A percentile compares a stretch with the other conserved stretches of the same genome.
Conservation (phyloP, 1,140 invertebrate species). For the Drosophila jambulina region DNA sequence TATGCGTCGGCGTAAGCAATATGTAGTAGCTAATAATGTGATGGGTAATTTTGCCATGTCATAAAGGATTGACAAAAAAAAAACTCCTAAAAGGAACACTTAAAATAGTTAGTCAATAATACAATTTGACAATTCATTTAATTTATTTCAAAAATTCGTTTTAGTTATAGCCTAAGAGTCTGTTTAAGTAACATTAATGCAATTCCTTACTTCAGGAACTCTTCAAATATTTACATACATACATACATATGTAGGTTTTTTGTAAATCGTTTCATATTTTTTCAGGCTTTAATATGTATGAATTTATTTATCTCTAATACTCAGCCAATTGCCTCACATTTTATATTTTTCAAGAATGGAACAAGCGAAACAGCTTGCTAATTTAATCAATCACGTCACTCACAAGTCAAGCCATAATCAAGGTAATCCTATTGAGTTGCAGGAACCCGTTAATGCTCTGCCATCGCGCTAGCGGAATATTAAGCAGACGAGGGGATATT, state of each 20-base stretch:
- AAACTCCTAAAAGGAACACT: too few relatives aligned
- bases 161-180: too few relatives aligned
- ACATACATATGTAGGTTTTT: not conserved
- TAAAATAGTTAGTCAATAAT: too few relatives aligned
- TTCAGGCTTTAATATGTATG: not conserved
- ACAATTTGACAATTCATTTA: too few relatives aligned
- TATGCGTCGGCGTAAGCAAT: too few relatives aligned
- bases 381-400: constrained; percentile 51
- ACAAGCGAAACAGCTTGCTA: not conserved
- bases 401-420: constrained; percentile 24
- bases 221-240: too few relatives aligned
- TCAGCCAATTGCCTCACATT: not conserved
- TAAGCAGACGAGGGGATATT: constrained; percentile 14
- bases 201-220: too few relatives aligned
- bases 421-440: constrained; percentile 16
- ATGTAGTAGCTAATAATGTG: too few relatives aligned
- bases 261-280: not conserved
- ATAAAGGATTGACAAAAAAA: too few relatives aligned
- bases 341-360: not conserved
- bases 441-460: constrained; percentile 2
- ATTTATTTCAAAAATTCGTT: too few relatives aligned
- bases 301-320: not conserved
- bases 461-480: constrained; percentile 18
- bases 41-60: too few relatives aligned
- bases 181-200: too few relatives aligned